A percentile compares a stretch with the other conserved stretches of the same genome.
These are phyloP conservation scores for Oreochromis grahami DNA, from an alignment of 2,797 vertebrate genomes.

Conservation along the genomic window DNA sequence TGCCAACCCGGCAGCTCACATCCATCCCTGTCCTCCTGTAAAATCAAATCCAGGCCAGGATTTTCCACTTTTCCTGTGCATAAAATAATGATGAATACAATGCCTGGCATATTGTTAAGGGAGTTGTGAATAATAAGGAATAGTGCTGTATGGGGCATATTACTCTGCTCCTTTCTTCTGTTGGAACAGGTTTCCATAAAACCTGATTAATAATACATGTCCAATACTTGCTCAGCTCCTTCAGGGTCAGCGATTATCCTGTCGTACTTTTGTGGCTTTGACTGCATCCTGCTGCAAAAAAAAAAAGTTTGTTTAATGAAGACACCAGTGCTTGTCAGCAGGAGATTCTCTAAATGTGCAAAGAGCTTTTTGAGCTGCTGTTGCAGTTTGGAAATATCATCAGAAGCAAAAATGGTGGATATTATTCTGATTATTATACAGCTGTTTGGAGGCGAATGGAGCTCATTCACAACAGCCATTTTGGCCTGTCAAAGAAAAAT, in stretches of 20 bases:
- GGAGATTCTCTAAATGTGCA: not conserved
- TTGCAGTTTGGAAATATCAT: not conserved
- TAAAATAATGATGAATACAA: constrained; percentile 60
- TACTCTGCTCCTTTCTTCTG: constrained; percentile 21
- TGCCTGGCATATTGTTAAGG: constrained; percentile 34
- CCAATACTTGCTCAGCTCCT: constrained; percentile 49
- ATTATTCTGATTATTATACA: not conserved
- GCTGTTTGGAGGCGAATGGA: not conserved
- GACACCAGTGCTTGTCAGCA: not conserved
- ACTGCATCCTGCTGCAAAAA: constrained; percentile 22
- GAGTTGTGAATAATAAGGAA: constrained; percentile 54
- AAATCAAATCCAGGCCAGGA: constrained; percentile 30
- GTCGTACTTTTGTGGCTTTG: constrained; percentile 4
- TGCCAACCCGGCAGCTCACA: not conserved
- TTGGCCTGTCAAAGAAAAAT: not conserved
- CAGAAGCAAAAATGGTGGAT: not conserved
- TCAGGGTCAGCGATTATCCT: constrained; percentile 52
- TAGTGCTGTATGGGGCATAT: constrained; percentile 34
- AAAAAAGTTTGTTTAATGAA: too few relatives aligned
- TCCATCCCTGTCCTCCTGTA: not conserved
- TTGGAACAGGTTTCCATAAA: constrained; percentile 60
- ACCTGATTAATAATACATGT: constrained; percentile 66
- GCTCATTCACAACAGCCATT: not conserved
- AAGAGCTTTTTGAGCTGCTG: not conserved
- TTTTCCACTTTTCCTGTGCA: constrained; percentile 36